Evolutionary conservation across 53 echinoderm and acorn worm genomes (phyloP), one percentile per base, ranked within the genome.

Genomic region (Apostichopus leukothele): DNA sequence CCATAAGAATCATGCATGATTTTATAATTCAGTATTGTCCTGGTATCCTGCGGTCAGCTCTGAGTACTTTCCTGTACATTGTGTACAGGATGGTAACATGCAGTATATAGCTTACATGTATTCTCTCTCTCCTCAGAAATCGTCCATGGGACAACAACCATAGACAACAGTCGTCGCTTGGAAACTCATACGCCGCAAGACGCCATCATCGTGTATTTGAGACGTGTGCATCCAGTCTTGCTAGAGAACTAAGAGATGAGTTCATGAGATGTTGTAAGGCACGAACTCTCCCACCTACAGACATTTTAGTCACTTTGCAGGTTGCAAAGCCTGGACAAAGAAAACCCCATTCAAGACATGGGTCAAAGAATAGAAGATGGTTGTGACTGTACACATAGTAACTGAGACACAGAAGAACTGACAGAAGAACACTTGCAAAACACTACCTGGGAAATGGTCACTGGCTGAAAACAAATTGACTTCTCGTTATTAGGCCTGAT

Each of bases 231-330:
- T 85, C 85, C 18, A 26, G 23, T 25, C 85, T 57, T 14, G 68
- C 85, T 6, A 21, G 67, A 60, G 85, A 63, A 66, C 67, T 85
- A 12, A 63, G 85, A 60, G 68, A 85, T 51, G 85, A 85, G 67
- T 85, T 85, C 21, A 39, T 25, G 12, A 63, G 85, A 11, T 85
- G 85, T 20, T 85, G 85, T 50, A 85, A 85, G 39, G 85, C 66
- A 18, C 25, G 85, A 26, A 23, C 71, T 11, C 39, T 85, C n/a
- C 71, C 71, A 16, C 16, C 18, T 5, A n/a, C 18, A 71, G 6
- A 18, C 71, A 16, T 6, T 71, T n/a, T 71, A 18, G 20, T 57
- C 8, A 10, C 57, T 57, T 57, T 57, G 10, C 57, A 7, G 57
- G 57, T 71, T 71, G 20, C 6, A 71, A 14, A 18, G 71, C 16